These are phyloP conservation scores for Sweltsa coloradensis DNA, from an alignment of 1,140 invertebrate genomes.

Conservation along the genomic window DNA sequence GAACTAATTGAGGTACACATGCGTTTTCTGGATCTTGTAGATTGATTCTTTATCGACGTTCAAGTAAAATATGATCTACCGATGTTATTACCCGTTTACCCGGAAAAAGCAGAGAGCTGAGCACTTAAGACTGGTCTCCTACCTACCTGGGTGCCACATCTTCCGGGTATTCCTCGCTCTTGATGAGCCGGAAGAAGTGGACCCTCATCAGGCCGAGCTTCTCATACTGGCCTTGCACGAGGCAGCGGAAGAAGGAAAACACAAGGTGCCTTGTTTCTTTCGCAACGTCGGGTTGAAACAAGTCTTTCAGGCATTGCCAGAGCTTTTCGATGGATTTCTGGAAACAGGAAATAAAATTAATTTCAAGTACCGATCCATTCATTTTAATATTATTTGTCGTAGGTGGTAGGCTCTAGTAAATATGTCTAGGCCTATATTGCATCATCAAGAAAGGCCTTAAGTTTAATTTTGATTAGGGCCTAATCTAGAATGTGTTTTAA, in stretches of 20 bases:
- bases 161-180: slow-evolving; percentile 57
- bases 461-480: too few relatives aligned
- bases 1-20: too few relatives aligned
- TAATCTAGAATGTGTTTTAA: too few relatives aligned
- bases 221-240: slow-evolving; percentile 69
- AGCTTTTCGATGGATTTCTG: slow-evolving; percentile 66
- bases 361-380: neutral
- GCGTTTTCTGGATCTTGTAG: too few relatives aligned
- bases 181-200: slow-evolving; percentile 71
- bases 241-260: slow-evolving; percentile 57
- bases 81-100: too few relatives aligned
- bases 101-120: too few relatives aligned
- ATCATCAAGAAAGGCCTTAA: too few relatives aligned
- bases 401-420: too few relatives aligned
- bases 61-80: too few relatives aligned
- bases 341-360: slow-evolving; percentile 17
- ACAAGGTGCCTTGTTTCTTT: slow-evolving; percentile 61
- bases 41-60: too few relatives aligned
- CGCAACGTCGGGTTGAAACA: slow-evolving; percentile 49
- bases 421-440: too few relatives aligned
- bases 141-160: slow-evolving; percentile 49
- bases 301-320: slow-evolving; percentile 64
- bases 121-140: neutral
- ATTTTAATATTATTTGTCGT: too few relatives aligned
- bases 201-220: slow-evolving; percentile 62